Conservation (phyloP, 2,113 vertebrate genomes). For the Empidonax alnorum region DNA sequence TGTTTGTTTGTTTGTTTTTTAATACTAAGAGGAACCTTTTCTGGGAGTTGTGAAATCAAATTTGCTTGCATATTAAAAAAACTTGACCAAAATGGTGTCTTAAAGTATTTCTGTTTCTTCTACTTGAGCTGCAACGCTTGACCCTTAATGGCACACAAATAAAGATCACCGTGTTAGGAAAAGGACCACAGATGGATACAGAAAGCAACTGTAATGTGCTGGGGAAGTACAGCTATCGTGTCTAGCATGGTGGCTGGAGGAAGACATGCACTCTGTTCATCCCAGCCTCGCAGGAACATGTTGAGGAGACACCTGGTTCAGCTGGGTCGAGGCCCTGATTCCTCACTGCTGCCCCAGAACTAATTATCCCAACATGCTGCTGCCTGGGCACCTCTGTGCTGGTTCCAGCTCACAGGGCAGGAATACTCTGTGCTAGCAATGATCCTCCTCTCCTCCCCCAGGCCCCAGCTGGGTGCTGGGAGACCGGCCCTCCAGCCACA, state of each 20-base stretch:
- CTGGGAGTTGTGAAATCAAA: neutral
- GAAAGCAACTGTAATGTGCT: neutral
- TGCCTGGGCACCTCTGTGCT: neutral
- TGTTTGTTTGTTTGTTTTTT: too few species aligned
- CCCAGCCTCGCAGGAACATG: neutral
- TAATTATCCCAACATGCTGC: neutral
- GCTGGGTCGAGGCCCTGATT: fast-evolving
- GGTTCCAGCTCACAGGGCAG: neutral
- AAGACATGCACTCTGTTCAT: neutral
- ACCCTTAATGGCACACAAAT: neutral
- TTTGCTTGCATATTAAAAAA: neutral
- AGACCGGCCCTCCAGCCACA: neutral
- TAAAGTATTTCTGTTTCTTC: neutral
- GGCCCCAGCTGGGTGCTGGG: neutral
- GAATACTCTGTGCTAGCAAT: neutral
- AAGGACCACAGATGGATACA: neutral
- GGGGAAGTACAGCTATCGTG: neutral
- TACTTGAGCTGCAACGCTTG: neutral
- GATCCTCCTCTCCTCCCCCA: neutral
- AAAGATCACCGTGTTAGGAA: neutral
- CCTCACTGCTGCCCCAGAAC: neutral
- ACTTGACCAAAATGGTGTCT: neutral
- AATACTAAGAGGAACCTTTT: neutral
- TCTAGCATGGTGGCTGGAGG: neutral
- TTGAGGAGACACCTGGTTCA: neutral